phyloP scores from a whole-genome alignment of 2,113 vertebrate genomes.

The Pyrgilauda ruficollis region DNA sequence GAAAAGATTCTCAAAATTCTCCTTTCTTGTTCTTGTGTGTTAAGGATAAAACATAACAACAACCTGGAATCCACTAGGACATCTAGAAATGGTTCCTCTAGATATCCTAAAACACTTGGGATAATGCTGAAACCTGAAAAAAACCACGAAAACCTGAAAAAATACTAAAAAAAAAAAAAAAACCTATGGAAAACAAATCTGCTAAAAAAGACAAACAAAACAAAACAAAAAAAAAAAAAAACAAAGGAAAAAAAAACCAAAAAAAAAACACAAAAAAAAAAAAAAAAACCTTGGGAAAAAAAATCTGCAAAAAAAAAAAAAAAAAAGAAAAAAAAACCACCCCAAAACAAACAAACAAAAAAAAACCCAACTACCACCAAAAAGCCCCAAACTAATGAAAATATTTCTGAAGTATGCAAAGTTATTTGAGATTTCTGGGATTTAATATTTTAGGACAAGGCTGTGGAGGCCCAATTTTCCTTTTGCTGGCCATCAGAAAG shows the following conservation, averaged over 20 bases:
- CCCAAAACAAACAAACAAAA: no score
- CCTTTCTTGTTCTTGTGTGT: not conserved
- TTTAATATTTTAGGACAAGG: not conserved
- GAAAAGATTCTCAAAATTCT: not conserved
- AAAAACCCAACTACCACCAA: no score
- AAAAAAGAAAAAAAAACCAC: no score
- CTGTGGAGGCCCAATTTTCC: not conserved
- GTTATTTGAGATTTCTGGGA: not conserved
- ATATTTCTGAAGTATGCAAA: not conserved
- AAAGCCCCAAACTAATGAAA: not conserved
- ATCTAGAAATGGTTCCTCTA: not conserved
- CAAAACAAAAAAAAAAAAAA: not conserved
- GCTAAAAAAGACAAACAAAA: not conserved
- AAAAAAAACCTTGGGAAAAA: no score
- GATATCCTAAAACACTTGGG: not conserved
- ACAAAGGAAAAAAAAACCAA: not conserved
- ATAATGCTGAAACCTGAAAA: not conserved
- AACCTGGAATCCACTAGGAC: rapidly evolving
- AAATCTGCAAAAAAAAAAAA: no score
- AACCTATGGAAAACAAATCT: not conserved
- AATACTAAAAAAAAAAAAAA: not conserved
- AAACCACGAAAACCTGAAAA: not conserved
- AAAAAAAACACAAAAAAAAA: no score
- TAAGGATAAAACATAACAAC: not conserved
- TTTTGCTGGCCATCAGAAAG: not conserved